Evolutionary conservation across 35 echinoderm and acorn worm species (phyloP).

Genomic region (Ophioderma brevispina): DNA sequence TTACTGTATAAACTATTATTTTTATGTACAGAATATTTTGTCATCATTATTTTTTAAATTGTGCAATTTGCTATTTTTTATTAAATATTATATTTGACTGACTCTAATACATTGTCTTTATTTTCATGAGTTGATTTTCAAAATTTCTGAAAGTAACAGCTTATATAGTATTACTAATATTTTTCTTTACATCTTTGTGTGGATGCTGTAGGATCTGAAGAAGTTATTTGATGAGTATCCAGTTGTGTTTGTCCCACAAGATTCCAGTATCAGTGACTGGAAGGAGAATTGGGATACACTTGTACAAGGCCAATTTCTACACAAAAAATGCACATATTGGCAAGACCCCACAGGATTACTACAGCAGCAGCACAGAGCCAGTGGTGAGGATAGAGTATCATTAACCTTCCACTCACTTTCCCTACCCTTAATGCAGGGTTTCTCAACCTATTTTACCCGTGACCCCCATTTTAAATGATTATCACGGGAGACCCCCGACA

Average conservation of each 20-base stretch:
- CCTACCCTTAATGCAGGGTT: too few species aligned
- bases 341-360: constrained; percentile 8
- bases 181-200: too few species aligned
- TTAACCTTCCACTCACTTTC: too few species aligned
- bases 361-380: neutral
- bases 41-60: too few species aligned
- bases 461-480: too few species aligned
- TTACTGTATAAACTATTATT: too few species aligned
- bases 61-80: too few species aligned
- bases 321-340: constrained; percentile 22
- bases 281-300: neutral
- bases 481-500: too few species aligned
- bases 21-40: too few species aligned
- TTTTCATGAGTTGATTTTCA: neutral
- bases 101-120: neutral
- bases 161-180: too few species aligned
- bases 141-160: neutral
- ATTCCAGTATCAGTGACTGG: neutral
- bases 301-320: constrained; percentile 27
- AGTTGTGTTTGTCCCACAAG: constrained; percentile 33
- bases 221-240: constrained; percentile 14
- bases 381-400: neutral
- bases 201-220: constrained; percentile 7
- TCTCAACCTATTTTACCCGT: too few species aligned
- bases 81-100: too few species aligned